Evolutionary conservation across 2,797 vertebrate genomes (phyloP).

Genomic region (Chlorospingus semifuscus): DNA sequence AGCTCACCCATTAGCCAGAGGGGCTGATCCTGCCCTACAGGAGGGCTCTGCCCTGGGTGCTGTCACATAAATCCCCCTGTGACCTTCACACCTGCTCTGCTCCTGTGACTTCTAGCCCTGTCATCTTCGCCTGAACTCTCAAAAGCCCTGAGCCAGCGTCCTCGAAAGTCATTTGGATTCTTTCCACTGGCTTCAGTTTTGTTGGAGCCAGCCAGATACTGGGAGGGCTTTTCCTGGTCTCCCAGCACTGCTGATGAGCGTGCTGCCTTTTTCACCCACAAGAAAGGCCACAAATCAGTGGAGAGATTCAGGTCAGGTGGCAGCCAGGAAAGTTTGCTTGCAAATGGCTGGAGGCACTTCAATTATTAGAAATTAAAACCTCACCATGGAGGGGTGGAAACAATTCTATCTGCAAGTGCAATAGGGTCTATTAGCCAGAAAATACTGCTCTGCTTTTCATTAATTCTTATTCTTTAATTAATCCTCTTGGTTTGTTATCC

Average conservation of each 20-base stretch:
- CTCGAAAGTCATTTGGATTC: conserved; percentile 47
- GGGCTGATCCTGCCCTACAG: background rate
- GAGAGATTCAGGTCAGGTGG: background rate
- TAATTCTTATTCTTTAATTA: conserved; percentile 15
- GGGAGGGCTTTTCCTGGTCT: background rate
- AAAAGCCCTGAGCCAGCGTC: background rate
- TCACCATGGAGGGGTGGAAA: background rate
- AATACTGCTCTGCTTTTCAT: background rate
- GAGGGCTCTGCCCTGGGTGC: background rate
- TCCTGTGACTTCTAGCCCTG: background rate
- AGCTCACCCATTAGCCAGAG: background rate
- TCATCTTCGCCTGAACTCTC: background rate
- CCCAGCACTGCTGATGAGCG: accelerated
- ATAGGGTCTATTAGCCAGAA: background rate
- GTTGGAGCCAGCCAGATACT: background rate
- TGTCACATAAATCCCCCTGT: background rate
- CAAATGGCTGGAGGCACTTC: background rate
- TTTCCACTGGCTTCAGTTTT: conserved; percentile 26
- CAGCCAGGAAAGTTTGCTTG: background rate
- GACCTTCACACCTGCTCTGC: conserved; percentile 9
- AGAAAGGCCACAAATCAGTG: background rate
- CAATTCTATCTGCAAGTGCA: background rate
- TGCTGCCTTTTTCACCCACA: background rate
- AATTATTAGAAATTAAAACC: conserved; percentile 18
- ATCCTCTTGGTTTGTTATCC: background rate